Evolutionary conservation across 2,888 invertebrate genomes (phyloP), one percentile per base, ranked within the genome.

Genomic region (Allacma fusca): DNA sequence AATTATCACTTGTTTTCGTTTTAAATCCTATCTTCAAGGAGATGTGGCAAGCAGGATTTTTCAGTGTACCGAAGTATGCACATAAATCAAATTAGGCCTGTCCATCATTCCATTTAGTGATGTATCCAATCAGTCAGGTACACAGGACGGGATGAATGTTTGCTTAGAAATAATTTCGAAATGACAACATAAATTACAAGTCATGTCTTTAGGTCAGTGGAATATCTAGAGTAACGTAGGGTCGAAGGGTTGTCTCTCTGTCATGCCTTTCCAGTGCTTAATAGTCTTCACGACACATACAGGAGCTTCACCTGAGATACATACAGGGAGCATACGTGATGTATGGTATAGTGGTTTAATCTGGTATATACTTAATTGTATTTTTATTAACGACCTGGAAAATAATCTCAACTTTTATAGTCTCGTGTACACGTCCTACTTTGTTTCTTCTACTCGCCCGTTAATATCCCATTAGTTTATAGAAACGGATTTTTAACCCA

Each of bases 321-420:
- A 34, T 34, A 34, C 9, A 34, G 4, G 4, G 34, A 34, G 9
- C 4, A 34, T 34, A 7, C 4, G 34, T 34, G 34, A 7, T 34
- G 34, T 34, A 34, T 34, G 9, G 34, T 4, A 34, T 34, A 7
- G 4, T 34, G 9, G 5, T 34, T 9, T 4, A 4, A 9, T 4
- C 34, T 4, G 34, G 34, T 34, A 9, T 34, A 7, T 7, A 7
- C 9, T 12, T 50, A 12, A 65, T 4, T 65, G n/a, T 65, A 50
- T 13, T n/a, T 65, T 26, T 65, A 65, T 65, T 24, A 65, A 65
- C 65, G 65, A 65, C 28, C 28, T 65, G 65, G 65, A 65, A 62
- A 62, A 62, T 65, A 65, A 65, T 29, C 65, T 65, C 65, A 28
- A 5, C 50, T 12, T 16, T 16, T n/a, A 7, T 65, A 19, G 13